Base-by-base conservation (phyloP, 1,140 invertebrate species). In the Archivesica marissinica region DNA sequence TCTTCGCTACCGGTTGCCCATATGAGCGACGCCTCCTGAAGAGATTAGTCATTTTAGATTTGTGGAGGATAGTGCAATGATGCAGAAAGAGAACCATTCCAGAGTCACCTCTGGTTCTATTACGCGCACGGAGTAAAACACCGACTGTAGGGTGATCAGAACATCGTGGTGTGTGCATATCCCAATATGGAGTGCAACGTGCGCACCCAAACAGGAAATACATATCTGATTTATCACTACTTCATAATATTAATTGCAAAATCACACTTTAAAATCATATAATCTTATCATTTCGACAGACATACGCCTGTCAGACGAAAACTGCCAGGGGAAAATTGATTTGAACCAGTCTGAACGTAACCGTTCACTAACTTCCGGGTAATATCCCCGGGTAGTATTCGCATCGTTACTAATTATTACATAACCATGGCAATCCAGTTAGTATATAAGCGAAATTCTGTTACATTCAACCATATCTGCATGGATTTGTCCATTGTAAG, bases 401-500 rank as follows among this genome's bases (percentile, higher is more conserved):
- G 23, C 41, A 25, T 13, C 7, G 23, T 70, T 70, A 70, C 39
- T 41, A 41, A 44, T 25, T 28, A 52, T 72, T 72, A 20, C 68
- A 47, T 72, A 72, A 72, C 33, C 41, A 28, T 15, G 68, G n/a
- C 41, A 11, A 0, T 9, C 2, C 23, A 30, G 6, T 30, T 25
- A 28, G 68, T 72, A 72, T 72, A 72, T 52, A 72, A 72, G 11
- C 9, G 68, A 50, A 72, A 30, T 47, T 1, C 1, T 47, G 33
- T 47, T 20, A 1, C 2, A 50, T n/a, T 30, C 68, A 33, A 20
- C 17, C 68, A 47, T 50, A 64, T 15, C 30, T 17, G 17, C 50
- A 25, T 72, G 68, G 68, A 72, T 47, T 72, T 23, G 33, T 72
- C 41, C 68, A 72, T 72, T 17, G 68, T 72, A 72, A 72, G 68